Evolutionary conservation across 2,113 vertebrate genomes (phyloP).

Genomic region (Marcusenius ussheri): DNA sequence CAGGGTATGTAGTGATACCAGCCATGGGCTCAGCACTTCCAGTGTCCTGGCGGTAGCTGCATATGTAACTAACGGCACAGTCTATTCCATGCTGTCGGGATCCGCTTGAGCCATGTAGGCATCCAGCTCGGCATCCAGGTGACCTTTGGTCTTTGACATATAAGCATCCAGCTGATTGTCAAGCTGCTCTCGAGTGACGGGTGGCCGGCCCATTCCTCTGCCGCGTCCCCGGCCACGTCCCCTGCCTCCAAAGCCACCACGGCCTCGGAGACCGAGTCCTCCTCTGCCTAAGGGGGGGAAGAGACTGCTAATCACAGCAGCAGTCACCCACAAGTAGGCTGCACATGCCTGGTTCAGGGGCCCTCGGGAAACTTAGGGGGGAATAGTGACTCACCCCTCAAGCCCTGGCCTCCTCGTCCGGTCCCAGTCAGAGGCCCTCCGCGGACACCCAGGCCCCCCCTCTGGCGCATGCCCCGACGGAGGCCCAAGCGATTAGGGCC

Average conservation of each 20-base stretch:
- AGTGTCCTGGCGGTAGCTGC: not conserved
- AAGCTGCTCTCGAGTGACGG: constrained; percentile 84
- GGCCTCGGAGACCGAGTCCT: constrained; percentile 72
- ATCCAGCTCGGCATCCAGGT: constrained; percentile 91
- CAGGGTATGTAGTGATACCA: not conserved
- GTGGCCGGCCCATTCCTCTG: constrained; percentile 62
- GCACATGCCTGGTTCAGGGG: not conserved
- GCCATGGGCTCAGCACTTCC: not conserved
- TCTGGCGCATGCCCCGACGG: constrained; percentile 64
- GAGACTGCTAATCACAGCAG: not conserved
- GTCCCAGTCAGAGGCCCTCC: constrained; percentile 68
- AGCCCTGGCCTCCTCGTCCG: constrained; percentile 67
- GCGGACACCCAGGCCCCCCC: constrained; percentile 68
- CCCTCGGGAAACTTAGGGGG: not conserved
- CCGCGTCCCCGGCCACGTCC: constrained; percentile 77
- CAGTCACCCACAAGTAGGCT: not conserved
- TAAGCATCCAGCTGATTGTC: constrained; percentile 96
- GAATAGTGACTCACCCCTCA: constrained; percentile 59
- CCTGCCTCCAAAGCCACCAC: constrained; percentile 72
- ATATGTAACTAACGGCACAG: not conserved
- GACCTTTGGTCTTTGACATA: constrained; percentile 98
- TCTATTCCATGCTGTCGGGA: constrained; percentile 79
- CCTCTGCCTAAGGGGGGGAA: constrained; percentile 64
- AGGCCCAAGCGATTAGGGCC: constrained; percentile 72
- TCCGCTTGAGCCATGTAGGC: constrained; percentile 98